Percentiles rank a stretch among this genome's conserved stretches.
phyloP scores from a whole-genome alignment of 1,140 invertebrate species.

The Brachionus rubens region DNA sequence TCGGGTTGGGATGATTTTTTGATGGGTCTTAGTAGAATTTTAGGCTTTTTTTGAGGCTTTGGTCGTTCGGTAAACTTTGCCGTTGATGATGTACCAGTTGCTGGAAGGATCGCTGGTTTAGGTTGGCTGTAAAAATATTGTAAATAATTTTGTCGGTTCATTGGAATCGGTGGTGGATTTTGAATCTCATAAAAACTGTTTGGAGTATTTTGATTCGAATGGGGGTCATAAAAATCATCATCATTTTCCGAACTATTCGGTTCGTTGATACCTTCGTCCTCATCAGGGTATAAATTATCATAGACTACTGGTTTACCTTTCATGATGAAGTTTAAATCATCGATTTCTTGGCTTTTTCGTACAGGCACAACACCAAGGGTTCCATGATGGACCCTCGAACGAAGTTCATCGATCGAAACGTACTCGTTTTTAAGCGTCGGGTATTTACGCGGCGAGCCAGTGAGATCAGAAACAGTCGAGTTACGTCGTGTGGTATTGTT shows the following conservation, averaged over 20 bases:
- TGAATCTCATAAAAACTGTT: neutral
- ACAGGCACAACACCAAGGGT: neutral
- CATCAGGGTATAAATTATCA: neutral
- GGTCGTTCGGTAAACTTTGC: slow-evolving; percentile 24
- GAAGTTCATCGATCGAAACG: neutral
- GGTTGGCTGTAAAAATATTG: slow-evolving; percentile 23
- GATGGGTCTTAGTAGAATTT: slow-evolving; percentile 1
- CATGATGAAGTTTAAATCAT: neutral
- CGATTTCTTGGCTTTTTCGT: neutral
- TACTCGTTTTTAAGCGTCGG: neutral
- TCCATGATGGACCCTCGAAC: neutral
- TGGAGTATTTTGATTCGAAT: slow-evolving; percentile 27
- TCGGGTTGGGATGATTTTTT: slow-evolving; percentile 12
- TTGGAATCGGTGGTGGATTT: neutral
- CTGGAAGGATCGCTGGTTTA: slow-evolving; percentile 24
- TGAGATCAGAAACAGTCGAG: neutral
- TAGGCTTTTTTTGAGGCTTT: slow-evolving; percentile 21
- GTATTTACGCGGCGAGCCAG: neutral
- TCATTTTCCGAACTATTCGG: neutral
- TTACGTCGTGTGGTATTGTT: too few relatives aligned
- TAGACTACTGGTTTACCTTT: neutral
- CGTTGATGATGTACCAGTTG: neutral
- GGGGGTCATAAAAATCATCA: neutral
- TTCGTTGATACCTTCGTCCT: slow-evolving; percentile 35
- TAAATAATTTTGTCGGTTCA: slow-evolving; percentile 11